These are phyloP conservation scores for Globodera ellingtonae DNA, from an alignment of 1,140 invertebrate species.

Conservation along the genomic window DNA sequence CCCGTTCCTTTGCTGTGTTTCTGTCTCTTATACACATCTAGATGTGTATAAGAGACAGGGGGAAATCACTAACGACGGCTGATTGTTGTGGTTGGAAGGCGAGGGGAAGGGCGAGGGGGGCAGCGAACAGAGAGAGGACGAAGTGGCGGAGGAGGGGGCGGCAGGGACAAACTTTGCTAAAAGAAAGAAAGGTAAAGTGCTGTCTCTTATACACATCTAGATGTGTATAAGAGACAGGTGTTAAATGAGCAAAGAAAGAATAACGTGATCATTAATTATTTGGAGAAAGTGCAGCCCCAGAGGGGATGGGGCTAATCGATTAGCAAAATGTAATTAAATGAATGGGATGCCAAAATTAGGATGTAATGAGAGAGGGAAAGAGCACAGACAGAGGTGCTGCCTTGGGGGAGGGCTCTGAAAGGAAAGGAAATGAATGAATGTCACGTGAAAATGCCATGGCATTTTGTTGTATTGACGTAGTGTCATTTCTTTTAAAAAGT, in stretches of 20 bases:
- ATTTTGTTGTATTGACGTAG: not conserved
- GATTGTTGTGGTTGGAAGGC: not conserved
- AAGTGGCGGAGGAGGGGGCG: conserved; percentile 1
- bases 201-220: too few species aligned
- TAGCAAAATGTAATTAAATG: not conserved
- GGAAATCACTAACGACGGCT: conserved; percentile 13
- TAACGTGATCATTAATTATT: too few species aligned
- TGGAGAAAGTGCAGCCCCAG: not conserved
- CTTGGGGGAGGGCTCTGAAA: not conserved
- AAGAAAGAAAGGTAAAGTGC: not conserved
- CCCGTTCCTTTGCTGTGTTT: not conserved
- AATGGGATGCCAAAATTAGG: not conserved
- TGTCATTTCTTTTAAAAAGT: not conserved
- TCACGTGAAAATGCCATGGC: not conserved
- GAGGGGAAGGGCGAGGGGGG: not conserved
- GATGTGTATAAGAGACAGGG: too few species aligned
- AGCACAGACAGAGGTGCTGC: not conserved
- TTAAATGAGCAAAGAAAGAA: not conserved
- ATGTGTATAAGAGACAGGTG: too few species aligned
- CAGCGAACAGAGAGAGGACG: not conserved
- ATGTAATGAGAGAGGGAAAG: not conserved
- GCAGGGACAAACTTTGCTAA: conserved; percentile 10
- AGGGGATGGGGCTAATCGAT: not conserved
- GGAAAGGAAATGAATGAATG: not conserved
- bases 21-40: too few species aligned